Evolutionary conservation across 2,888 invertebrate species (phyloP).

Genomic region (Agrochola macilenta): DNA sequence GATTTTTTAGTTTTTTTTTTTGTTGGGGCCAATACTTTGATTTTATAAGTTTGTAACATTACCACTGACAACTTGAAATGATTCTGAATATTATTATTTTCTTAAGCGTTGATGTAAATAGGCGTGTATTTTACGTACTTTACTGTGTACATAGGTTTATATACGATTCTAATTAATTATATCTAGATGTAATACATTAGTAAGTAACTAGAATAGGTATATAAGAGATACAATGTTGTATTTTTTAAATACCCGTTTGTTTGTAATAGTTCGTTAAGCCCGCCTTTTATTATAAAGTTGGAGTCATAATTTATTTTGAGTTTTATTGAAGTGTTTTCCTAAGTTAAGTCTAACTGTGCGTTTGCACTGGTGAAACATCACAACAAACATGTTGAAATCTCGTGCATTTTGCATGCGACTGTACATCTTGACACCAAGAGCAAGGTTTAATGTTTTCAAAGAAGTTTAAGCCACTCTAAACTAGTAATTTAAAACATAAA

Average conservation of each 20-base stretch:
- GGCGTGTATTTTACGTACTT: slow-evolving; percentile 60
- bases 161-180: slow-evolving; percentile 54
- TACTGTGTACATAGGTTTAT: slow-evolving; percentile 60
- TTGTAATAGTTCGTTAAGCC: slow-evolving; percentile 65
- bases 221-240: slow-evolving; percentile 51
- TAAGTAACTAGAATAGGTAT: slow-evolving; percentile 32
- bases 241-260: slow-evolving; percentile 55
- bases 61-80: slow-evolving; percentile 27
- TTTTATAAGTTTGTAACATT: slow-evolving; percentile 22
- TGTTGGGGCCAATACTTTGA: slow-evolving; percentile 28
- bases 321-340: slow-evolving; percentile 51
- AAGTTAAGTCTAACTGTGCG: too few relatives aligned
- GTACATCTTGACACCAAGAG: too few relatives aligned
- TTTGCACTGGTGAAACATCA: too few relatives aligned
- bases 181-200: slow-evolving; percentile 37
- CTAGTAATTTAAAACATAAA: too few relatives aligned
- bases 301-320: slow-evolving; percentile 34
- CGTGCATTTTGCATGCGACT: too few relatives aligned
- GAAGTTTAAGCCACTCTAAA: too few relatives aligned
- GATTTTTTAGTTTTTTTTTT: not conserved
- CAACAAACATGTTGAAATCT: too few relatives aligned
- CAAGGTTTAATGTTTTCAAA: too few relatives aligned
- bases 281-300: slow-evolving; percentile 70
- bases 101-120: slow-evolving; percentile 65
- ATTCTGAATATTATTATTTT: slow-evolving; percentile 40